Base-by-base conservation (phyloP, 2,888 invertebrate species). In the Adineta ricciae region DNA sequence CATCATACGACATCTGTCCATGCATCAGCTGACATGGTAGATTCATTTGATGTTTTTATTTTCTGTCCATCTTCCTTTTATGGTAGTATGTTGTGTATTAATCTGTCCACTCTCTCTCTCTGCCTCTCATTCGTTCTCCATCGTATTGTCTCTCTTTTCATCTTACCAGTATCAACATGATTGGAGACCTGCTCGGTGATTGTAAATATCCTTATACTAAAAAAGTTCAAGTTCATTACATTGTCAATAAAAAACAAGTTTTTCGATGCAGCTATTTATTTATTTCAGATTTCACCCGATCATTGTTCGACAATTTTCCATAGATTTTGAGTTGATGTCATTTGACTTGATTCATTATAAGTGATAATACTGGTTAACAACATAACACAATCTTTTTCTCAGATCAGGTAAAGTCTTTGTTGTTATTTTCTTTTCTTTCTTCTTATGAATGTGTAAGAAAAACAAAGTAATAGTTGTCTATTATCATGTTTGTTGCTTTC, bases 1-100 rank as follows among this genome's bases (percentile, higher is more conserved):
- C 64, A 64, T 64, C 64, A 64, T 64, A 64, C 64, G 64, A 64
- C 64, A 64, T 64, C 64, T 64, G 64, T 64, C 64, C 7, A 36
- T 3, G 19, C 32, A 64, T 64, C 64, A 64, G 64, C 64, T 64
- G 64, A 64, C 64, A 64, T 64, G 14, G 32, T 64, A 19, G 64
- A 64, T 64, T 64, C 64, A 64, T 64, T 64, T 64, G 64, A 64
- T 64, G n/a, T 46, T 64, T 64, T 27, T 36, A 36, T 64, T 64
- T 27, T 64, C 16, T 36, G 64, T 36, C 7, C 64, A 64, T 36
- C 64, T 64, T 64, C 64, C 64, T 64, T 64, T 32, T 64, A 64
- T 64, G 64, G 64, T 64, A 64, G 64, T 32, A 36, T 32, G 32
- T 32, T 32, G 32, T n/a, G n/a, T 64, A 64, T 64, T 64, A 64